These are phyloP conservation scores for Hemiscyllium ocellatum DNA, from an alignment of 2,113 vertebrate genomes.

Conservation along the genomic window DNA sequence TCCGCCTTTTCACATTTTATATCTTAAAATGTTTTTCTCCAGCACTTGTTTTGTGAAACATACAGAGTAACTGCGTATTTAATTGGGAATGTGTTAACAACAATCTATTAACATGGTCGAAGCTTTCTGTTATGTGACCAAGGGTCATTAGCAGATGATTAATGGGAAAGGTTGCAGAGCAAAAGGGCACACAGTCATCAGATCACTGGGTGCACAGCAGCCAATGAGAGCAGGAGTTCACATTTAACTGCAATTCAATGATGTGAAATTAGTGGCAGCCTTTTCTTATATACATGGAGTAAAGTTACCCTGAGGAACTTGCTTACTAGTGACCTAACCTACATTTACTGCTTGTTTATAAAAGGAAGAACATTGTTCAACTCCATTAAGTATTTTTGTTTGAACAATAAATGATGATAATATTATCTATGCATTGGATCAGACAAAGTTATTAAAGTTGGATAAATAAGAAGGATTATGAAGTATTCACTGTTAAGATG, in stretches of 20 bases:
- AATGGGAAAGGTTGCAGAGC: not conserved
- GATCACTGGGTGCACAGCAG: not conserved
- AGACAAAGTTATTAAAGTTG: not conserved
- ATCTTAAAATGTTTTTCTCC: not conserved
- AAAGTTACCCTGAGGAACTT: conserved; percentile 6
- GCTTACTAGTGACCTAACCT: not conserved
- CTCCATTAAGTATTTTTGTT: not conserved
- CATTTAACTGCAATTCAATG: not conserved
- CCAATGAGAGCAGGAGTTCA: not conserved
- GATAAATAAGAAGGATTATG: not conserved
- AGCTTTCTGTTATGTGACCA: not conserved
- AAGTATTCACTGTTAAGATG: not conserved
- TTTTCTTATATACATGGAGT: not conserved
- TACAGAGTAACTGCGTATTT: not conserved
- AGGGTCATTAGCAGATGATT: not conserved
- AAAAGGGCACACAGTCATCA: conserved; percentile 6
- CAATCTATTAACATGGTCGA: conserved; percentile 9
- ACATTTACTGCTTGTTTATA: not conserved
- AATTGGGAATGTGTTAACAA: conserved; percentile 16
- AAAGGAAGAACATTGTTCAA: not conserved
- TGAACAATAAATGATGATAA: not conserved
- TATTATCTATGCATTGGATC: not conserved
- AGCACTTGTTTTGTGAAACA: conserved; percentile 1
- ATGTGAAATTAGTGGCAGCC: not conserved
- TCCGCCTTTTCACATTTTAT: not conserved